Conservation (phyloP, 1,140 invertebrate species). For the Heliconius hewitsoni region DNA sequence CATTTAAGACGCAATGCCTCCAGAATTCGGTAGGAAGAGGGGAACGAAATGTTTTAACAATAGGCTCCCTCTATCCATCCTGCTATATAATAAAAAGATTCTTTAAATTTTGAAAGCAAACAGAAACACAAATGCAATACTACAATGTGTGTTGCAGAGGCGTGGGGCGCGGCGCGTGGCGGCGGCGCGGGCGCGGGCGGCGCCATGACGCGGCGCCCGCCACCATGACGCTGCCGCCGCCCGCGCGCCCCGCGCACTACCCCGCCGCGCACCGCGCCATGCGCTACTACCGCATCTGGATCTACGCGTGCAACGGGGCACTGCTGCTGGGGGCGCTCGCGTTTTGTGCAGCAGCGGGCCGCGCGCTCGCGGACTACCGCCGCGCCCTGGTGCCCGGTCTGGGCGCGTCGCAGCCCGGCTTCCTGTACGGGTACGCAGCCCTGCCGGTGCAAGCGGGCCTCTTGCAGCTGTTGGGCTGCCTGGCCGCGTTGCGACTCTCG, state of each 20-base stretch:
- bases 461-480: constrained; percentile 88
- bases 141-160: constrained; percentile 58
- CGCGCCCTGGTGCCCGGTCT: constrained; percentile 87
- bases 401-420: constrained; percentile 88
- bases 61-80: too few species aligned
- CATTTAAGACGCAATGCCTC: too few species aligned
- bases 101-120: too few species aligned
- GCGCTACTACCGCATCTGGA: constrained; percentile 94
- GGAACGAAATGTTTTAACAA: too few species aligned
- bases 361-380: constrained; percentile 87
- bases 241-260: constrained; percentile 72
- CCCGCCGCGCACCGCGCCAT: constrained; percentile 76
- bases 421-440: constrained; percentile 92
- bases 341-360: constrained; percentile 89
- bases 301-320: constrained; percentile 94
- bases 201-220: constrained; percentile 73
- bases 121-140: not conserved
- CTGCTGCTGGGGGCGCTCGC: constrained; percentile 90
- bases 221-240: constrained; percentile 78
- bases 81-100: too few species aligned
- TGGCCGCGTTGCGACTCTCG: constrained; percentile 90
- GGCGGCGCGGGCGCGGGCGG: constrained; percentile 77
- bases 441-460: constrained; percentile 87
- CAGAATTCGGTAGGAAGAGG: too few species aligned
- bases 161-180: constrained; percentile 77